These are phyloP conservation scores for Trichogramma dendrolimi DNA, from an alignment of 2,888 invertebrate species.

Conservation along the genomic window DNA sequence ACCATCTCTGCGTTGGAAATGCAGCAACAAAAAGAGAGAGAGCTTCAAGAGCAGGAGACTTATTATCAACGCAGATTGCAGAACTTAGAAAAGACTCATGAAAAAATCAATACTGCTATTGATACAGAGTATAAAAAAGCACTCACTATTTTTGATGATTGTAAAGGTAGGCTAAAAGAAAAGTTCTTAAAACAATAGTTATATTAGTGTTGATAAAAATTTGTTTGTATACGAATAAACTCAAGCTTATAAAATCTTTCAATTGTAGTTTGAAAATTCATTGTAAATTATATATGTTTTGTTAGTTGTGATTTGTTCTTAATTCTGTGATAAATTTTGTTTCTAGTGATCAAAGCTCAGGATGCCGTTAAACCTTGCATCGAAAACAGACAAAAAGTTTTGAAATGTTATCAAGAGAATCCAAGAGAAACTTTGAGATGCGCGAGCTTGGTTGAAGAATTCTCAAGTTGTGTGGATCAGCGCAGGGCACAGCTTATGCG, in stretches of 20 bases:
- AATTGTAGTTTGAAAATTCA: not conserved
- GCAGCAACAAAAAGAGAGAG: conserved; percentile 57
- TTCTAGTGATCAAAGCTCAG: conserved; percentile 25
- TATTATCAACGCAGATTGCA: conserved; percentile 60
- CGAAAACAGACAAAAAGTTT: conserved; percentile 56
- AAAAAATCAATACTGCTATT: conserved; percentile 57
- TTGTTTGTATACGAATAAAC: not conserved
- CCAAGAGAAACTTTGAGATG: conserved; percentile 60
- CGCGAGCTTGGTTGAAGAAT: conserved; percentile 59
- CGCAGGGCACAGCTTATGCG: conserved; percentile 54
- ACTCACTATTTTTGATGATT: conserved; percentile 37
- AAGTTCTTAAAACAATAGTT: not conserved
- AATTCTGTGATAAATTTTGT: conserved; percentile 2
- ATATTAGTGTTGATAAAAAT: not conserved
- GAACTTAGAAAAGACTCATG: conserved; percentile 57
- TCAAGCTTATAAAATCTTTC: not conserved
- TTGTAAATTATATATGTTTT: conserved; percentile 4
- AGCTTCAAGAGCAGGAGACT: conserved; percentile 59
- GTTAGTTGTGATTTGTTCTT: not conserved
- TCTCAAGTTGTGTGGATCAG: conserved; percentile 60
- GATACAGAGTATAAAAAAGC: conserved; percentile 60
- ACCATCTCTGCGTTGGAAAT: conserved; percentile 49
- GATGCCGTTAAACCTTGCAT: conserved; percentile 47
- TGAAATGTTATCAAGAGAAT: conserved; percentile 61
- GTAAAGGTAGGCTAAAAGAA: conserved; percentile 15